Evolutionary conservation across 2,888 invertebrate genomes (phyloP), one percentile per base, ranked within the genome.

Genomic region (Leptopilina syphax): DNA sequence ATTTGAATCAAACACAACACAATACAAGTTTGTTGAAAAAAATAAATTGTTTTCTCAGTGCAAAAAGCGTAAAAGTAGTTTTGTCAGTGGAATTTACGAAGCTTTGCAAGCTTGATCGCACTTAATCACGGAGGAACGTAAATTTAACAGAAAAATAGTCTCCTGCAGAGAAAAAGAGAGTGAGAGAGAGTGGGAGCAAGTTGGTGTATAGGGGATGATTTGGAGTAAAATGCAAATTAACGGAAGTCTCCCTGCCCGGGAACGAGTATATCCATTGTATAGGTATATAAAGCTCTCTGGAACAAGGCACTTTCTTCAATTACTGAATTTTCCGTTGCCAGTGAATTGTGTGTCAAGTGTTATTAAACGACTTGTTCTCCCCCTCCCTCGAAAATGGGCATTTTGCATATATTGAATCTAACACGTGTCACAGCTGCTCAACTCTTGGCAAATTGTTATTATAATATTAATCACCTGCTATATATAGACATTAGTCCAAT

Each of bases 191-290:
- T n/a, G n/a, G 7, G 7, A 2, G n/a, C 66, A 10, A n/a, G 18
- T n/a, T 67, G 10, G 44, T 18, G 67, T 10, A 67, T 12, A 50
- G 67, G 67, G 67, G 67, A 41, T 67, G 44, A 67, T 67, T 67
- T 44, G 9, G 41, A n/a, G 67, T 44, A 67, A 67, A 67, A 68
- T 68, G 68, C 47, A 68, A 68, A 68, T 68, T 68, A 68, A 44
- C 50, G 24, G 24, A 68, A 68, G 68, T 68, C 24, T 12, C 44
- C 68, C 24, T 47, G 24, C 12, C 12, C 50, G 44, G 68, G 8
- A 44, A 68, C 47, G 12, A 68, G 68, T 47, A 12, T 9, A 65
- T 34, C 41, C 10, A 12, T 10, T 65, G 12, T 65, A 27, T 65
- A 65, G 24, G 24, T 34, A 60, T 68, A 68, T 68, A 68, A 44